Evolutionary conservation across 1,140 invertebrate genomes (phyloP).

Genomic region (Phymastichus coffea): DNA sequence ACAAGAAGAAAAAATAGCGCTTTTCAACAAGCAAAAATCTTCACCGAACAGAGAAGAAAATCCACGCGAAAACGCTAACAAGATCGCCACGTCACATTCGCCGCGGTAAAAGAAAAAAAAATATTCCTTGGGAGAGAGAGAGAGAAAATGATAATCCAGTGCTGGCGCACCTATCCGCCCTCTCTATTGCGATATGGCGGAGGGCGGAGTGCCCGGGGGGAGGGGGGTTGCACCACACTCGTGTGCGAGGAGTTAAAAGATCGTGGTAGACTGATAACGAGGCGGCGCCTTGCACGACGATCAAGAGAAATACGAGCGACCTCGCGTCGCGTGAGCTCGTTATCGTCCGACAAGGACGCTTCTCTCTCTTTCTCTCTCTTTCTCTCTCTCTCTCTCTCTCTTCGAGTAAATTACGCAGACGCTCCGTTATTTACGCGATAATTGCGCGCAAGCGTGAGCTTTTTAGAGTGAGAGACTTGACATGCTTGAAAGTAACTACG

Average conservation of each 20-base stretch:
- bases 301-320: constrained; percentile 1
- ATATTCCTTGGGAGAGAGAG: too few relatives aligned
- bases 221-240: too few relatives aligned
- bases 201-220: too few relatives aligned
- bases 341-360: neutral
- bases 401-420: neutral
- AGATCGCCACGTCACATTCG: too few relatives aligned
- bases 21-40: too few relatives aligned
- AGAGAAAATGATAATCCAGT: constrained; percentile 14
- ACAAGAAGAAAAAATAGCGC: too few relatives aligned
- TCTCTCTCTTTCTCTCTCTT: neutral
- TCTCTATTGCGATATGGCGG: constrained; percentile 3
- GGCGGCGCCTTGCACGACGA: neutral
- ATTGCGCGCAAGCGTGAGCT: neutral
- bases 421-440: constrained; percentile 9
- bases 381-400: neutral
- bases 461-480: too few relatives aligned
- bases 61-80: too few relatives aligned
- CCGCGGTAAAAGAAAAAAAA: too few relatives aligned
- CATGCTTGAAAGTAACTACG: too few relatives aligned
- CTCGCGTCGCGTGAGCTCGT: neutral
- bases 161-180: constrained; percentile 18
- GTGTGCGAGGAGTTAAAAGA: neutral
- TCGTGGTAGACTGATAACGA: neutral
- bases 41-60: too few relatives aligned